Conservation (phyloP, 2,888 invertebrate genomes). For the Rhagium mordax region DNA sequence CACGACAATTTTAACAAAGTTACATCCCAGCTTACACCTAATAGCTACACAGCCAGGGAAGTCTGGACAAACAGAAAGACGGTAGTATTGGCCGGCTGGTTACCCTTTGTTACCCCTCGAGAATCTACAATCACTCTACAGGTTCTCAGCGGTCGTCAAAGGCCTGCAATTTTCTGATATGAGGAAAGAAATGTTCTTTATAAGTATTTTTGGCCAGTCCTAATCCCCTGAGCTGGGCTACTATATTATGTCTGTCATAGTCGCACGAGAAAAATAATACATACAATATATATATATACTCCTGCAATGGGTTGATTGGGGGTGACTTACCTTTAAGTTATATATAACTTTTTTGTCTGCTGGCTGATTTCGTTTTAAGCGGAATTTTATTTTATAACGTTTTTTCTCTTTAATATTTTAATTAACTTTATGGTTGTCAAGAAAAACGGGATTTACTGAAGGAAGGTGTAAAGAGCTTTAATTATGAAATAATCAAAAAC, state of each 20-base stretch:
- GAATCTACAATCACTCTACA: slow-evolving; percentile 63
- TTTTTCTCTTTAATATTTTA: too few species aligned
- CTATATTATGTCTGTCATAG: slow-evolving; percentile 30
- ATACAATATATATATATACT: neutral
- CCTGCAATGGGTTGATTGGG: too few species aligned
- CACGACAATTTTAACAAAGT: slow-evolving; percentile 26
- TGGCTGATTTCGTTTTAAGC: too few species aligned
- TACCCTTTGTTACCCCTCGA: slow-evolving; percentile 49
- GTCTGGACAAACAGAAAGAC: slow-evolving; percentile 52
- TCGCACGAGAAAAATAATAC: neutral
- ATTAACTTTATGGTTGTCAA: too few species aligned
- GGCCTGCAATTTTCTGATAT: slow-evolving; percentile 66
- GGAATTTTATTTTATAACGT: too few species aligned
- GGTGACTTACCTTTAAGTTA: too few species aligned
- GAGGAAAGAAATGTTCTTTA: slow-evolving; percentile 65
- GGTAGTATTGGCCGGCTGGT: slow-evolving; percentile 35
- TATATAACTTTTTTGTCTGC: too few species aligned
- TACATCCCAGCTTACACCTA: slow-evolving; percentile 28
- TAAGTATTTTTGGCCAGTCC: slow-evolving; percentile 61
- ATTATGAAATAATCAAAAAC: too few species aligned
- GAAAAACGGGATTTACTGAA: too few species aligned
- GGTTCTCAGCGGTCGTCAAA: slow-evolving; percentile 59
- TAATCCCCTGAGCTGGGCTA: slow-evolving; percentile 48
- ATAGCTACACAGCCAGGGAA: slow-evolving; percentile 16
- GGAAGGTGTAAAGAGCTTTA: too few species aligned